phyloP scores from a whole-genome alignment of 2,113 vertebrate genomes.

The Beaufortia kweichowensis region DNA sequence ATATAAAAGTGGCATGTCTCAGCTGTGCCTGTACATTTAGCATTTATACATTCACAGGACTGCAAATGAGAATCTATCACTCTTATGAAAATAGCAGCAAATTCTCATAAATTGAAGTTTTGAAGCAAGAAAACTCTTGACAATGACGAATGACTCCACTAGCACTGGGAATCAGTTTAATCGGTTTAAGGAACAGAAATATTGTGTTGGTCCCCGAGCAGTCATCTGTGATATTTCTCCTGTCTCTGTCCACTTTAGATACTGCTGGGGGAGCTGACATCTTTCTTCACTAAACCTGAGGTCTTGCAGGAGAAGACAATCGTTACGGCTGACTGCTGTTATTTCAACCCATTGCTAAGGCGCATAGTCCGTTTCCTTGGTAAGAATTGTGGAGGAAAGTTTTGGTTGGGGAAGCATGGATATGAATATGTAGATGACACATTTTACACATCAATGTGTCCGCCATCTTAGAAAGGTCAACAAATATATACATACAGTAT shows the following conservation, averaged over 20 bases:
- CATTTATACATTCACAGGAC: conserved; percentile 20
- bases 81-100: not conserved
- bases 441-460: too few relatives aligned
- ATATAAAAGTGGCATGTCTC: not conserved
- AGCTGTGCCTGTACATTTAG: conserved; percentile 22
- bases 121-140: not conserved
- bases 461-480: too few relatives aligned
- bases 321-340: conserved; percentile 87
- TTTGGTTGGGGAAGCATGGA: too few relatives aligned
- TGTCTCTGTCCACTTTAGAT: conserved; percentile 71
- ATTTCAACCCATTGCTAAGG: conserved; percentile 86
- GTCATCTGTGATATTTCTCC: conserved; percentile 10
- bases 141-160: not conserved
- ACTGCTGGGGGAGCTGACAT: conserved; percentile 82
- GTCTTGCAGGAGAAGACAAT: conserved; percentile 83
- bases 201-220: not conserved
- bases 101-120: not conserved
- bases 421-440: too few relatives aligned
- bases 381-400: conserved; percentile 57
- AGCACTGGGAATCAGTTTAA: not conserved
- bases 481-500: too few relatives aligned
- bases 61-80: conserved; percentile 1
- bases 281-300: conserved; percentile 80
- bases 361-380: conserved; percentile 88
- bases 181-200: conserved; percentile 19